Base-by-base conservation (phyloP, 2,888 invertebrate genomes). In the Acanthosepion pharaonis region DNA sequence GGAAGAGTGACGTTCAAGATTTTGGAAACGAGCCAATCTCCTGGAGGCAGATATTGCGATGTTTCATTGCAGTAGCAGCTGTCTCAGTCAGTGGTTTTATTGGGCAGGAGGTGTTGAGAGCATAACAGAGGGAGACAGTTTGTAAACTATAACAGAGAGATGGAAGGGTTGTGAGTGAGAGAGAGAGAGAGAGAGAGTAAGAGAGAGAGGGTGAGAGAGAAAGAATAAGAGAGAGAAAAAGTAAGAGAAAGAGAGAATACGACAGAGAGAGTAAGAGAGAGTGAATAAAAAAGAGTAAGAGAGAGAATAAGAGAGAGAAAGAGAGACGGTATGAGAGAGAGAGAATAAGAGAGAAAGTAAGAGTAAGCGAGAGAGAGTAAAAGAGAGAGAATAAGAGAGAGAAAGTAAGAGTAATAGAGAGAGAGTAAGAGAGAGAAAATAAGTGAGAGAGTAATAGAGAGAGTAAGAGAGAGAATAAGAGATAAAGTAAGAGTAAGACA, bases 31-130 rank as follows among this genome's bases (percentile, higher is more conserved):
- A 3, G 78, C 78, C 78, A 78, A 78, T 33, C 78, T 78, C n/a
- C 78, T 33, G 33, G 78, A 33, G 78, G 78, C 33, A 78, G 78
- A 78, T 78, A 78, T 78, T 78, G n/a, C 78, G 78, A 11, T 78
- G 78, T 78, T 78, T 78, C n/a, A 78, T n/a, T 78, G 33, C n/a
- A 33, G 78, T 78, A 78, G 78, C 78, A 78, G n/a, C 78, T 78
- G 78, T 78, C 78, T 78, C 78, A 78, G 78, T 9, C 78, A 78
- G 78, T 78, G 78, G 78, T 78, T 78, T 8, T 28, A 28, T 28
- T 28, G 64, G 28, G 55, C 11, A 18, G 59, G 20, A 5, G 59
- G 59, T 3, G 23, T 23, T 0, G 59, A 23, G 59, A 59, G 59
- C 20, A 23, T 5, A 20, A 59, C 23, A 59, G 59, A 59, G 23